These are phyloP conservation scores for Cygnus buccinator DNA, from an alignment of 2,113 vertebrate genomes.

Conservation along the genomic window DNA sequence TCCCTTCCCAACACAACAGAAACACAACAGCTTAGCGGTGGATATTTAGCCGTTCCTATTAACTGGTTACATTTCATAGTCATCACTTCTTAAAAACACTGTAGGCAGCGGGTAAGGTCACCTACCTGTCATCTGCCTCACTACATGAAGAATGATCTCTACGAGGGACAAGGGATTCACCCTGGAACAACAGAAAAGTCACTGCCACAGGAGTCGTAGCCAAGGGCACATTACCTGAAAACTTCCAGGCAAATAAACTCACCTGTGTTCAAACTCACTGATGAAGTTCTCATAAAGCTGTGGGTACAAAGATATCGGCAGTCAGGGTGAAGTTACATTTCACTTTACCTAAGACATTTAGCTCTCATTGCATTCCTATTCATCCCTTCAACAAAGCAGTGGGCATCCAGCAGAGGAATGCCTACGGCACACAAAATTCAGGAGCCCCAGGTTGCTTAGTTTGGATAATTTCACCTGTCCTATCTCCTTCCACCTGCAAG, in stretches of 20 bases:
- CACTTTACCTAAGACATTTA: rapidly evolving
- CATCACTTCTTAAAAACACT: rapidly evolving
- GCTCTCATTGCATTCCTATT: no score
- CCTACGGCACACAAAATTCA: neutral
- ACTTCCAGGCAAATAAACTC: neutral
- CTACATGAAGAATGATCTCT: constrained; percentile 94
- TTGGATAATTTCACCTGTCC: rapidly evolving
- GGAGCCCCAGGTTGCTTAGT: neutral
- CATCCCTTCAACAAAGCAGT: rapidly evolving
- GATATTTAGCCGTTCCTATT: no score
- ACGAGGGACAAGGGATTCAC: constrained; percentile 96
- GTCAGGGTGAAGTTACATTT: neutral
- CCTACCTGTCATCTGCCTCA: constrained; percentile 92
- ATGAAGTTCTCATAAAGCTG: constrained; percentile 99
- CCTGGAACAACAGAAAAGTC: constrained; percentile 73
- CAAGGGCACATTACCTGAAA: rapidly evolving
- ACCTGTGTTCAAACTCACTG: constrained; percentile 98
- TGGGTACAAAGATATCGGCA: neutral
- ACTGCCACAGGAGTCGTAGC: neutral
- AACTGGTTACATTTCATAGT: neutral
- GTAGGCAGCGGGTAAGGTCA: rapidly evolving
- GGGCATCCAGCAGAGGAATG: rapidly evolving
- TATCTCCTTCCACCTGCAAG: neutral
- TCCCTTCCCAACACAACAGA: neutral
- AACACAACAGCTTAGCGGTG: rapidly evolving